Evolutionary conservation across 2,888 invertebrate genomes (phyloP).

Genomic region (Dastarcus helophoroides): DNA sequence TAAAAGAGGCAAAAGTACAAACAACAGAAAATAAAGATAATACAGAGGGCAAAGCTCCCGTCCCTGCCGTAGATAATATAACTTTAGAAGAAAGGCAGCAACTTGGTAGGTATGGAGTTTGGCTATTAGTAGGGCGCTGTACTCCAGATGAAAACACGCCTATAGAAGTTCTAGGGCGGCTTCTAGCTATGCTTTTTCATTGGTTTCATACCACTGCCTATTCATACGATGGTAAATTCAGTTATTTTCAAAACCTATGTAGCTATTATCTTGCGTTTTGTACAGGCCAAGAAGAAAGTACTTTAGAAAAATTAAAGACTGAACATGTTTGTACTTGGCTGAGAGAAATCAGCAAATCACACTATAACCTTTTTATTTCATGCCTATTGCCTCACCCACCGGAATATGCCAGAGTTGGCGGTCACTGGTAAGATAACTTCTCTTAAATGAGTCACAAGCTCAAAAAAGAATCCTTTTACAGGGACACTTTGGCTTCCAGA

Average conservation of each 20-base stretch:
- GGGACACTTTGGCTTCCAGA: slow-evolving; percentile 75
- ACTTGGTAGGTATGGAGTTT: slow-evolving; percentile 90
- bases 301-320: slow-evolving; percentile 82
- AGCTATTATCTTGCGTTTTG: slow-evolving; percentile 18
- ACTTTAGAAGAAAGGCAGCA: slow-evolving; percentile 80
- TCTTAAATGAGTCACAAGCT: too few relatives aligned
- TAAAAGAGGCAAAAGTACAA: slow-evolving; percentile 84
- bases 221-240: slow-evolving; percentile 74
- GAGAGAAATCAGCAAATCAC: slow-evolving; percentile 65
- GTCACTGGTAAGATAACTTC: slow-evolving; percentile 64
- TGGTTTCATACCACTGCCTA: slow-evolving; percentile 99
- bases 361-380: slow-evolving; percentile 82
- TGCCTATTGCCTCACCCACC: slow-evolving; percentile 94
- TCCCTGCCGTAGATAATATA: slow-evolving; percentile 51
- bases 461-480: slow-evolving; percentile 22
- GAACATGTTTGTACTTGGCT: slow-evolving; percentile 93
- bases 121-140: slow-evolving; percentile 91
- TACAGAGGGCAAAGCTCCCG: slow-evolving; percentile 34
- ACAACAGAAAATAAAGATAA: slow-evolving; percentile 52
- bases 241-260: slow-evolving; percentile 15
- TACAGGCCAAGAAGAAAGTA: slow-evolving; percentile 64
- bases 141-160: slow-evolving; percentile 68
- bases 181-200: slow-evolving; percentile 93
- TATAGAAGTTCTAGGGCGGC: slow-evolving; percentile 71
- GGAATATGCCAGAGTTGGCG: slow-evolving; percentile 90